Conservation (phyloP, 2,113 vertebrate species). For the Piprites chloris region DNA sequence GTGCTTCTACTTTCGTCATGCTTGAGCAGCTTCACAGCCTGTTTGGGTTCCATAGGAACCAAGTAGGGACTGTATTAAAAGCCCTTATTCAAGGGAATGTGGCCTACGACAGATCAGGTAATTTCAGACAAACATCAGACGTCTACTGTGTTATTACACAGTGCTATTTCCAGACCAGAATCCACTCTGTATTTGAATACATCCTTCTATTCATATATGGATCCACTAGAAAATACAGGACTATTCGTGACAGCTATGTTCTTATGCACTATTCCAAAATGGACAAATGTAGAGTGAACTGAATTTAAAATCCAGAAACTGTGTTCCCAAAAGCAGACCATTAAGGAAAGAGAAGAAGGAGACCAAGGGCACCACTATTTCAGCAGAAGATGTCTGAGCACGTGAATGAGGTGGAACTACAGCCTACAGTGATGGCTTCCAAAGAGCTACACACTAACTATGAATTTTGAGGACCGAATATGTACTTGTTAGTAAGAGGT, state of each 20-base stretch:
- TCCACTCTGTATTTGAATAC: background rate
- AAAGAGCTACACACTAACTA: background rate
- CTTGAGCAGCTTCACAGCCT: background rate
- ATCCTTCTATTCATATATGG: background rate
- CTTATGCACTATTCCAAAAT: background rate
- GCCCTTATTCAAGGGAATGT: background rate
- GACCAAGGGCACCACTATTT: background rate
- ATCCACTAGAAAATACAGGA: background rate
- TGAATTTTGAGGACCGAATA: background rate
- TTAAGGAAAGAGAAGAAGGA: background rate
- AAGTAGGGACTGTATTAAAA: background rate
- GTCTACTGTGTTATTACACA: background rate
- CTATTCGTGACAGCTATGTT: background rate
- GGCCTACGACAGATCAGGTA: background rate
- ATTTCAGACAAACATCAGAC: background rate
- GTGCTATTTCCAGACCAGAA: background rate
- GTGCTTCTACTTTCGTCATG: background rate
- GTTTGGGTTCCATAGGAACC: background rate
- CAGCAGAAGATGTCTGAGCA: background rate
- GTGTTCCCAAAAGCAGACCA: background rate
- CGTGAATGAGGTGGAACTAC: background rate
- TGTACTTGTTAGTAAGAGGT: background rate
- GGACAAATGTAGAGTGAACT: background rate
- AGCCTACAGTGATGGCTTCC: rapidly evolving
- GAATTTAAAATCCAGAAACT: background rate